Percentiles rank a stretch among this genome's conserved stretches.
phyloP scores from a whole-genome alignment of 2,888 invertebrate genomes.

The Pollenia labialis region DNA sequence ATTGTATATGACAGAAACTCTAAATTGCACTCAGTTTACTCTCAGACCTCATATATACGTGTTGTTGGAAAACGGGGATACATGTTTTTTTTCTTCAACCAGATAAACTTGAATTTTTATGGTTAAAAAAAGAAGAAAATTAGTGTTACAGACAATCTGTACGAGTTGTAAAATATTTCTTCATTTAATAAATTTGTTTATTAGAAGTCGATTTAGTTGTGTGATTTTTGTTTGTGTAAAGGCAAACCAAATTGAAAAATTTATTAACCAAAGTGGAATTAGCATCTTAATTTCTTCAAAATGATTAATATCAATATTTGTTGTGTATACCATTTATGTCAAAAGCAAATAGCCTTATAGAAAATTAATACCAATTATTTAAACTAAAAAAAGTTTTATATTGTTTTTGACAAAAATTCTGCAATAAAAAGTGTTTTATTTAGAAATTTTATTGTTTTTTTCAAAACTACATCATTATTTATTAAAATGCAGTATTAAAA shows the following conservation, averaged over 20 bases:
- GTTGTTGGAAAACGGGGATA: slow-evolving; percentile 42
- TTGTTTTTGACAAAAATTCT: not conserved
- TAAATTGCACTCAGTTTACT: slow-evolving; percentile 54
- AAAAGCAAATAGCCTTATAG: slow-evolving; percentile 7
- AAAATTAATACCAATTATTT: not conserved
- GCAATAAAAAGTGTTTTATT: not conserved
- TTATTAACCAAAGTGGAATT: not conserved
- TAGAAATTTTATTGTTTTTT: not conserved
- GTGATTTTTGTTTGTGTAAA: not conserved
- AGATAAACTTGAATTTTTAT: slow-evolving; percentile 63
- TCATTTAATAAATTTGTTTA: not conserved
- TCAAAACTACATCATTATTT: not conserved
- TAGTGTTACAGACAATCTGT: slow-evolving; percentile 56
- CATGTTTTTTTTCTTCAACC: slow-evolving; percentile 38
- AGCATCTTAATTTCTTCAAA: slow-evolving; percentile 22
- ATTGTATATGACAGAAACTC: no score
- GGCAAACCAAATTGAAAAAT: no score
- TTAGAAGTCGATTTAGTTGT: slow-evolving; percentile 9
- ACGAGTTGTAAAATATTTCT: slow-evolving; percentile 29
- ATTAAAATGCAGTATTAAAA: not conserved
- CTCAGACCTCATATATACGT: slow-evolving; percentile 56
- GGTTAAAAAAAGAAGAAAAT: slow-evolving; percentile 34
- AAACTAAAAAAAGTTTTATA: not conserved
- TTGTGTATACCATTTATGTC: slow-evolving; percentile 39
- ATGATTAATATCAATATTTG: slow-evolving; percentile 36